Evolutionary conservation across 2,113 vertebrate species (phyloP).

Genomic region (Neogobius melanostomus): DNA sequence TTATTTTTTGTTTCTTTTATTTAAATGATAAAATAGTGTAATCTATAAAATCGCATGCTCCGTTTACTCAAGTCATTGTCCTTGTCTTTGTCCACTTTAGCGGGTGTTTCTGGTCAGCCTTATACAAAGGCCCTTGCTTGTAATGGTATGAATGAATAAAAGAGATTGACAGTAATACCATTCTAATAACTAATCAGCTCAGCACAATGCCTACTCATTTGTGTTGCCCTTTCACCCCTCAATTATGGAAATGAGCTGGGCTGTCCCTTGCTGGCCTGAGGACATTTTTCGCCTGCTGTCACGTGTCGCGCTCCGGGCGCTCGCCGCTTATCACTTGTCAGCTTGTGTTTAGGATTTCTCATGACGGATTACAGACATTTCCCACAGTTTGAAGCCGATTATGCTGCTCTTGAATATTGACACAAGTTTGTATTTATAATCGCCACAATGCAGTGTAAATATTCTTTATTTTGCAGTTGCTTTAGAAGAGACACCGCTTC

Average conservation of each 20-base stretch:
- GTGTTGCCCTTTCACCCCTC: slow-evolving; percentile 79
- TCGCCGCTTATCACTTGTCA: slow-evolving; percentile 30
- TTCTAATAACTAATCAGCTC: slow-evolving; percentile 81
- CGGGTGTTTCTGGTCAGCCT: slow-evolving; percentile 48
- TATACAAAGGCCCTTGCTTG: slow-evolving; percentile 66
- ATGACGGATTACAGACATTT: background rate
- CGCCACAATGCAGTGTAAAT: slow-evolving; percentile 31
- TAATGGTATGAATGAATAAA: slow-evolving; percentile 73
- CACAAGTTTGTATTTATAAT: slow-evolving; percentile 4
- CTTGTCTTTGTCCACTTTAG: slow-evolving; percentile 17
- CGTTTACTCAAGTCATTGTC: slow-evolving; percentile 18
- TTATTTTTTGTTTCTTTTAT: too few species aligned
- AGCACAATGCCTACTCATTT: slow-evolving; percentile 76
- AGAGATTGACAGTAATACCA: slow-evolving; percentile 78
- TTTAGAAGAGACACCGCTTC: slow-evolving; percentile 23
- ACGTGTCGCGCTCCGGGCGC: slow-evolving; percentile 53
- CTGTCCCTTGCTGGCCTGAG: slow-evolving; percentile 68
- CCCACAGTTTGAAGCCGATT: slow-evolving; percentile 2
- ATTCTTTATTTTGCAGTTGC: slow-evolving; percentile 25
- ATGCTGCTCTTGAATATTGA: too few species aligned
- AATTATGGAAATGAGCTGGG: slow-evolving; percentile 79
- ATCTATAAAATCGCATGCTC: background rate
- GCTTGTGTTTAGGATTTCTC: slow-evolving; percentile 12
- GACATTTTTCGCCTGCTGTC: slow-evolving; percentile 67
- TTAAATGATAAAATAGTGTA: background rate